A percentile compares a stretch with the other conserved stretches of the same genome.
phyloP scores from a whole-genome alignment of 2,888 invertebrate genomes.

The Thecophora atra region DNA sequence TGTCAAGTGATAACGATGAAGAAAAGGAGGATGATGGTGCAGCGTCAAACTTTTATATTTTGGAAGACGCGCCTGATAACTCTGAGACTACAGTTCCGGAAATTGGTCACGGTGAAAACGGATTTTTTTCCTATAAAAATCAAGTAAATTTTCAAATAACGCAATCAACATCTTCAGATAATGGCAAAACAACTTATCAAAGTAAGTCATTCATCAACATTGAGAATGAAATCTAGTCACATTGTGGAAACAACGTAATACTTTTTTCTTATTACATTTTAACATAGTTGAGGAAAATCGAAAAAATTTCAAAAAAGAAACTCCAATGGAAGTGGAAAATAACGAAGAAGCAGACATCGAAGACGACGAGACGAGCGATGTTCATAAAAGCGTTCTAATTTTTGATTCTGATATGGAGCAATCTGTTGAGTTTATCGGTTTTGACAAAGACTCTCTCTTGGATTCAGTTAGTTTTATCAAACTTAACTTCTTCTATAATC shows the following conservation, averaged over 20 bases:
- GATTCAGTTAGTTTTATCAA: conserved; percentile 48
- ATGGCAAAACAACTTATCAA: conserved; percentile 39
- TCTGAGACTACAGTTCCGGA: too few species aligned
- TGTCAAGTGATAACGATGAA: conserved; percentile 18
- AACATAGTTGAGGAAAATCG: conserved; percentile 58
- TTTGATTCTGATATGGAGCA: conserved; percentile 48
- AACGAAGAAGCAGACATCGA: conserved; percentile 38
- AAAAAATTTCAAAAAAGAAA: conserved; percentile 52
- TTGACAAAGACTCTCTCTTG: conserved; percentile 67
- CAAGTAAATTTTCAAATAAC: conserved; percentile 39
- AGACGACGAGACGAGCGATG: conserved; percentile 48
- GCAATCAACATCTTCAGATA: conserved; percentile 38
- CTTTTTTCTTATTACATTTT: conserved; percentile 30
- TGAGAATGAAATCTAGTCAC: not conserved
- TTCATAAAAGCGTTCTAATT: conserved; percentile 49
- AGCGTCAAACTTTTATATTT: conserved; percentile 32
- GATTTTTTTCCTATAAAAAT: conserved; percentile 24
- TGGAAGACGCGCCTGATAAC: conserved; percentile 36
- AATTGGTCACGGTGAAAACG: conserved; percentile 33
- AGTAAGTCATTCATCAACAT: conserved; percentile 36
- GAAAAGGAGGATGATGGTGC: conserved; percentile 32
- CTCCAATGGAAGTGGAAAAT: conserved; percentile 33
- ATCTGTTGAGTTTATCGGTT: conserved; percentile 42
- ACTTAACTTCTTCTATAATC: too few species aligned
- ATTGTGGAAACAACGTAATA: not conserved